phyloP scores from a whole-genome alignment of 2,797 vertebrate genomes.

The Characodon lateralis region DNA sequence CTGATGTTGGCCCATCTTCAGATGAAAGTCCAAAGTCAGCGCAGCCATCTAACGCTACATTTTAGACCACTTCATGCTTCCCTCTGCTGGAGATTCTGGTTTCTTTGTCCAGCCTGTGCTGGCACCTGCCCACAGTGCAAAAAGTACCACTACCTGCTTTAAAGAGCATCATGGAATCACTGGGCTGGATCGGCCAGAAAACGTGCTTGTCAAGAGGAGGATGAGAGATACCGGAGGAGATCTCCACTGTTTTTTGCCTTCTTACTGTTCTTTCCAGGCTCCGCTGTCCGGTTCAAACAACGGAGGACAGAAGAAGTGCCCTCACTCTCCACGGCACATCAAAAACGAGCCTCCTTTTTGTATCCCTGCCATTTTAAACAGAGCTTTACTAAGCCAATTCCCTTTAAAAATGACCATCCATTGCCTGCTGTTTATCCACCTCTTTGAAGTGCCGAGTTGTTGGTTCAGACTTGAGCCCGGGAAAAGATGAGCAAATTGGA shows the following conservation, averaged over 20 bases:
- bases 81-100: no score
- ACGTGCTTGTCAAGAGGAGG: no score
- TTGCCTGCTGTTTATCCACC: slow-evolving; percentile 56
- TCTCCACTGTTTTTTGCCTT: not conserved
- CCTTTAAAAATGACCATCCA: slow-evolving; percentile 69
- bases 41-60: no score
- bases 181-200: no score
- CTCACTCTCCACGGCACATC: slow-evolving; percentile 63
- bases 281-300: slow-evolving; percentile 20
- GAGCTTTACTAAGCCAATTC: slow-evolving; percentile 75
- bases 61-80: no score
- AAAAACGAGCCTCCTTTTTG: slow-evolving; percentile 73
- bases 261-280: not conserved
- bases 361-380: slow-evolving; percentile 73
- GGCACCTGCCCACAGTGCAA: no score
- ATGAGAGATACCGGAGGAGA: no score
- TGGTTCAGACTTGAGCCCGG: slow-evolving; percentile 78
- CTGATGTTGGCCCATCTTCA: no score
- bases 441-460: slow-evolving; percentile 81
- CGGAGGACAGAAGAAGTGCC: slow-evolving; percentile 39
- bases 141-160: no score
- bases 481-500: slow-evolving; percentile 81
- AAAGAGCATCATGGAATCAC: no score
- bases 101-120: no score
- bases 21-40: no score